phyloP scores from a whole-genome alignment of 2,888 invertebrate genomes.

The Caenorhabditis drosophilae region DNA sequence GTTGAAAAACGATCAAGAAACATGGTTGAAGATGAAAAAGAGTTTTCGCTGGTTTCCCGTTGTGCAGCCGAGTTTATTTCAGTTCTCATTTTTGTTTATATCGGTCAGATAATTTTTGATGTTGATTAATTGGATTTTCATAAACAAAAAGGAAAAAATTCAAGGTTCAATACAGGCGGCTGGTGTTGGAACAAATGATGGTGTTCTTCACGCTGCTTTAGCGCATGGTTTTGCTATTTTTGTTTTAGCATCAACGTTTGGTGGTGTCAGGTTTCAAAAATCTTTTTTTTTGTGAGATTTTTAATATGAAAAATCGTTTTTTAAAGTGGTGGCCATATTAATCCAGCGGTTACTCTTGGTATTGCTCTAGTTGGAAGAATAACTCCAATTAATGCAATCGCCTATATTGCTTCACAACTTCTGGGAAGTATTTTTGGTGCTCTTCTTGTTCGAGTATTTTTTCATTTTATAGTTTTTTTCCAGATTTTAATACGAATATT shows the following conservation, averaged over 20 bases:
- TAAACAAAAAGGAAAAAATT: background rate
- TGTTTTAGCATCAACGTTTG: slow-evolving; percentile 56
- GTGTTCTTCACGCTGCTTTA: slow-evolving; percentile 56
- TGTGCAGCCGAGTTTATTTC: slow-evolving; percentile 65
- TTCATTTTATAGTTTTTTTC: background rate
- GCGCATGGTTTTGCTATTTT: slow-evolving; percentile 64
- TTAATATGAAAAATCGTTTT: too few species aligned
- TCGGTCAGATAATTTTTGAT: background rate
- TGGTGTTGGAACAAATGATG: slow-evolving; percentile 24
- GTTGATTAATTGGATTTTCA: background rate
- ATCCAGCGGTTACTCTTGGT: slow-evolving; percentile 71
- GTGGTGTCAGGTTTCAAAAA: too few species aligned
- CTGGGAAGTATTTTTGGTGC: slow-evolving; percentile 70
- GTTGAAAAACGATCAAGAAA: too few species aligned
- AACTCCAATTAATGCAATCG: slow-evolving; percentile 43
- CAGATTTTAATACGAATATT: background rate
- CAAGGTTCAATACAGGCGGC: slow-evolving; percentile 42
- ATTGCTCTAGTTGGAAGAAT: slow-evolving; percentile 56
- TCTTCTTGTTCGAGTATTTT: slow-evolving; percentile 57
- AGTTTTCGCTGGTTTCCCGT: slow-evolving; percentile 39
- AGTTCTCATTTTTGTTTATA: slow-evolving; percentile 18
- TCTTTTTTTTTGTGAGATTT: too few species aligned
- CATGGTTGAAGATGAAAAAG: slow-evolving; percentile 39
- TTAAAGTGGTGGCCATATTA: slow-evolving; percentile 72
- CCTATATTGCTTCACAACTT: slow-evolving; percentile 66